Evolutionary conservation across 2,797 vertebrate species (phyloP), one percentile per base, ranked within the genome.

Genomic region (Scarus forsteni): DNA sequence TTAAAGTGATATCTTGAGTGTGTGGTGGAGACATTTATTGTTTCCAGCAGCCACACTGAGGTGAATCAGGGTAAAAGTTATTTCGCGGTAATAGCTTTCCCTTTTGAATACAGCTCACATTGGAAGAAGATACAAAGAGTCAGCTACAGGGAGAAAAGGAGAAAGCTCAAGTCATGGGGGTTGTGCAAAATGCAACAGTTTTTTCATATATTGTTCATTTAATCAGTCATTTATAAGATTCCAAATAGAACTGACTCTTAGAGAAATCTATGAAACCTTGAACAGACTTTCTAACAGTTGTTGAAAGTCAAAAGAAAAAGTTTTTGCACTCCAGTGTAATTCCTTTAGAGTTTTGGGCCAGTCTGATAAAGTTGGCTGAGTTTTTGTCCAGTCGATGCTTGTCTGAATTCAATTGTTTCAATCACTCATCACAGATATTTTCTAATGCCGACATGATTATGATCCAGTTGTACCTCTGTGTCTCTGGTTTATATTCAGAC

Each of bases 401-500:
- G 42, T 51, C 49, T 50, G 49, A 62, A 53, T 70, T 14, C 52
- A 65, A 75, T 44, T 55, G 50, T 75, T 49, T 55, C 64, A 9
- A 1, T 5, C 10, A 40, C 35, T 49, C 7, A 45, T 60, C 8
- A 67, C 40, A 11, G 46, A 51, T 39, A 71, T 44, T 12, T 75
- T 58, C 63, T 43, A 58, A 36, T 36, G 7, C 45, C 61, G 56
- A 44, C 53, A 69, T n/a, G 67, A 10, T 50, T 66, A n/a, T 78
- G 73, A 79, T 27, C 3, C 5, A 34, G 6, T 46, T 75, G 75
- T 73, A 50, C 63, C 68, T 67, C 43, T 62, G 15, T 27, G 48
- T 71, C 46, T 51, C 9, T 68, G 51, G 38, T 46, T 74, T 11
- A 27, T 27, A 27, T 27, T 27, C 27, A 27, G 27, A 27, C 2